Conservation (phyloP, 2,113 vertebrate genomes). For the Haliaeetus leucogaster region DNA sequence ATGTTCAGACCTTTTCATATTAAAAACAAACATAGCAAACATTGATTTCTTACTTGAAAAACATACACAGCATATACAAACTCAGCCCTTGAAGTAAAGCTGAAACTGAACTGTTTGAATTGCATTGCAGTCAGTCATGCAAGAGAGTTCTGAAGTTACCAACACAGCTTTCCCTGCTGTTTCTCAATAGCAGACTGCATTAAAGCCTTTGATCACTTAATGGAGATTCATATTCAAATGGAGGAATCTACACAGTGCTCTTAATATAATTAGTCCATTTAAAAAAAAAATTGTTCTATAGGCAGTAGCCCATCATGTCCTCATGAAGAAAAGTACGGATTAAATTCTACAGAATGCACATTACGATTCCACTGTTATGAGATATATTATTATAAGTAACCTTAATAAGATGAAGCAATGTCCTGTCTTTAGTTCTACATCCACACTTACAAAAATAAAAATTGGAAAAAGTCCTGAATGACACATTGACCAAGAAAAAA, state of each 20-base stretch:
- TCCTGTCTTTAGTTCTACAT: neutral
- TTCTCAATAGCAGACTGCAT: neutral
- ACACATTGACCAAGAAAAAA: neutral
- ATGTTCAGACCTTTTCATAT: constrained; percentile 89
- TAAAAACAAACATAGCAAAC: constrained; percentile 26
- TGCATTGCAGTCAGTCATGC: neutral
- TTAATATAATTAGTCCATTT: neutral
- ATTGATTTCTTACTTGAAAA: neutral
- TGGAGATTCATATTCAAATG: neutral
- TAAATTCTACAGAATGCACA: neutral
- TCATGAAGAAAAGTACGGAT: neutral
- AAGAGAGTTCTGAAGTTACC: neutral
- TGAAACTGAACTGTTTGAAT: neutral
- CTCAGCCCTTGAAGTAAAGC: neutral
- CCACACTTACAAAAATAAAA: neutral
- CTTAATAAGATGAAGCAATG: neutral
- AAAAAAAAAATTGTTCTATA: neutral
- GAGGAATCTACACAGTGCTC: neutral
- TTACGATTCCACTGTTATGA: neutral
- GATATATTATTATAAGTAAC: neutral
- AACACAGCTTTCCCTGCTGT: neutral
- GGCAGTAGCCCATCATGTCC: neutral
- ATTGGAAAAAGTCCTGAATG: neutral
- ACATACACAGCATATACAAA: neutral
- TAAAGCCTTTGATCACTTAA: neutral